These are phyloP conservation scores for Halcyon senegalensis DNA, from an alignment of 2,113 vertebrate genomes.

Conservation along the genomic window DNA sequence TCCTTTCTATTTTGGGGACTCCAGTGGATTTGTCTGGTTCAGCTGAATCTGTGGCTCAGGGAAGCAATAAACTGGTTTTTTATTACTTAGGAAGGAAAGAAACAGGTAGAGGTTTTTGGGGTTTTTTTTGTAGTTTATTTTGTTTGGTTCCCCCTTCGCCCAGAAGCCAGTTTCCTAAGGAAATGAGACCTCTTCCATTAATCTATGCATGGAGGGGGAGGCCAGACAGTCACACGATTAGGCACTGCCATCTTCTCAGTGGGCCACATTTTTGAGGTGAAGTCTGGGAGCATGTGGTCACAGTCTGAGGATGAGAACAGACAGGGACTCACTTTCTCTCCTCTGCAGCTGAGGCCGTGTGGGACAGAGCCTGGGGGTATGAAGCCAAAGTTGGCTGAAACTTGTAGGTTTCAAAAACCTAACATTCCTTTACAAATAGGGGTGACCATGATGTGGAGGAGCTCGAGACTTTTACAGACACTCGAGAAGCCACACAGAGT, in stretches of 20 bases:
- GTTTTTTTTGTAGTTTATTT: too few relatives aligned
- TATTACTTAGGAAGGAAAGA: neutral
- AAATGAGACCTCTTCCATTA: neutral
- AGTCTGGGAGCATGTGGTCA: rapidly evolving
- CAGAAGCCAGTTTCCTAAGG: slow-evolving; percentile 49
- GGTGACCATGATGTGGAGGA: neutral
- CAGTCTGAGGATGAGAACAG: neutral
- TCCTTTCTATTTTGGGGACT: neutral
- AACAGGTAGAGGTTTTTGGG: neutral
- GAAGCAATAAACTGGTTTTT: neutral
- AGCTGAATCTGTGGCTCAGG: neutral
- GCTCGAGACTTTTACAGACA: neutral
- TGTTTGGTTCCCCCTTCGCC: neutral
- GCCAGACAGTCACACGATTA: neutral
- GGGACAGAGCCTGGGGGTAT: neutral
- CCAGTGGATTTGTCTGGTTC: neutral
- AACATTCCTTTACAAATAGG: neutral
- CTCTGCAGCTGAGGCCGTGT: neutral
- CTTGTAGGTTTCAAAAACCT: neutral
- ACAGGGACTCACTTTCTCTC: neutral
- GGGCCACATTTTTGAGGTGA: neutral
- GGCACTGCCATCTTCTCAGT: neutral
- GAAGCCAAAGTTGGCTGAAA: neutral
- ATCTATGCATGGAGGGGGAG: neutral
- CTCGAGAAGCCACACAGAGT: rapidly evolving